phyloP scores from a whole-genome alignment of 1,140 invertebrate genomes.

The Acromyrmex echinatior region DNA sequence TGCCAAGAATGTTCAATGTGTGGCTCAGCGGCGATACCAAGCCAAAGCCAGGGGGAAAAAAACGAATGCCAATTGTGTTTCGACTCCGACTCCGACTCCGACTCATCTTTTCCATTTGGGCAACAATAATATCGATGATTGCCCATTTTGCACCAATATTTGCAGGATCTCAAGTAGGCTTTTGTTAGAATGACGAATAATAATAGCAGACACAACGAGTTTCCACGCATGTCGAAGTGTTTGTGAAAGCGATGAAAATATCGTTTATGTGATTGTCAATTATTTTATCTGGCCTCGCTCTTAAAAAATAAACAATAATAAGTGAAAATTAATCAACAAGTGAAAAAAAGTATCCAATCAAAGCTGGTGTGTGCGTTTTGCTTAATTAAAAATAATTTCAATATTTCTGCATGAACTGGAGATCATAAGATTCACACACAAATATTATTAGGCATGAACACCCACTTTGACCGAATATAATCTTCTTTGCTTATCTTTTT shows the following conservation, averaged over 20 bases:
- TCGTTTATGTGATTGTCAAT: not conserved
- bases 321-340: no score
- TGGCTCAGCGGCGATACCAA: not conserved
- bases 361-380: no score
- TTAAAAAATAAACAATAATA: not conserved
- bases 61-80: conserved; percentile 34
- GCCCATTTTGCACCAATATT: conserved; percentile 78
- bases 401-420: no score
- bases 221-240: conserved; percentile 26
- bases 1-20: not conserved
- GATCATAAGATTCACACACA: no score
- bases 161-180: conserved; percentile 61
- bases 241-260: not conserved
- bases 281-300: not conserved
- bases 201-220: conserved; percentile 17
- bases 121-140: conserved; percentile 77
- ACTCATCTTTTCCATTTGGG: conserved; percentile 65
- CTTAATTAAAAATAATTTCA: no score
- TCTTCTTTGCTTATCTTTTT: no score
- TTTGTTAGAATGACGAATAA: conserved; percentile 8
- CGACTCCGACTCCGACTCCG: not conserved
- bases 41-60: conserved; percentile 45
- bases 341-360: no score
- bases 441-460: no score
- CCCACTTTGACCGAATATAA: no score